These are phyloP conservation scores for Atrina japonica DNA, from an alignment of 2,888 invertebrate genomes.

Conservation along the genomic window DNA sequence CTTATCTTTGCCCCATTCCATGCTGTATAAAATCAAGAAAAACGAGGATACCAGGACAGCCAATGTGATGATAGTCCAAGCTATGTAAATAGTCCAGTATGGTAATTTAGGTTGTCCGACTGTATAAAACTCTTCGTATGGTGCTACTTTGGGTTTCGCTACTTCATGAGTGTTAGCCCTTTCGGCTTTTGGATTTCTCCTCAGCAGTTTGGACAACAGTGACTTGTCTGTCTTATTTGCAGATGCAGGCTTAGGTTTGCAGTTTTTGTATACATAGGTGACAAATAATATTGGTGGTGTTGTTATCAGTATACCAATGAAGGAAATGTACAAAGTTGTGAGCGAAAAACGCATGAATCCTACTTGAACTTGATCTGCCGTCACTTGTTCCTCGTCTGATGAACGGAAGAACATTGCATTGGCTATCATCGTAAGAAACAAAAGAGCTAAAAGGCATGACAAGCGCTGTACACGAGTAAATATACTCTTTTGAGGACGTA, in stretches of 20 bases:
- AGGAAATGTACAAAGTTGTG: conserved; percentile 51
- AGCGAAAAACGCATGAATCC: conserved; percentile 49
- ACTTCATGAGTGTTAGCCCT: too few species aligned
- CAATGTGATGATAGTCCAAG: conserved; percentile 52
- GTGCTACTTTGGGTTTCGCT: background rate
- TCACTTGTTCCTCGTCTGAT: conserved; percentile 55
- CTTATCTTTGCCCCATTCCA: conserved; percentile 60
- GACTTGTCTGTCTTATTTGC: too few species aligned
- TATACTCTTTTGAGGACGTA: conserved; percentile 79
- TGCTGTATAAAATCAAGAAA: conserved; percentile 59
- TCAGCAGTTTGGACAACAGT: too few species aligned
- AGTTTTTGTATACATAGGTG: conserved; percentile 56
- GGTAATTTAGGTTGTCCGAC: conserved; percentile 41
- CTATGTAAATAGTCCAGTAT: conserved; percentile 55
- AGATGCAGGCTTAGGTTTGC: background rate
- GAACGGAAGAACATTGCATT: conserved; percentile 49
- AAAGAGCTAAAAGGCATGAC: conserved; percentile 62
- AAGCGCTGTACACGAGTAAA: conserved; percentile 79
- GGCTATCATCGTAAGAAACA: conserved; percentile 57
- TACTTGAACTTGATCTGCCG: conserved; percentile 46
- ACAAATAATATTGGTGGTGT: conserved; percentile 57
- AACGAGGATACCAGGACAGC: conserved; percentile 53
- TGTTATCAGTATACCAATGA: conserved; percentile 62
- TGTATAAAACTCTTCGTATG: background rate
- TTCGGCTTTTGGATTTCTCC: too few species aligned